A percentile compares a stretch with the other conserved stretches of the same genome.
Conservation (phyloP, 2,888 invertebrate species). For the Operophtera brumata region DNA sequence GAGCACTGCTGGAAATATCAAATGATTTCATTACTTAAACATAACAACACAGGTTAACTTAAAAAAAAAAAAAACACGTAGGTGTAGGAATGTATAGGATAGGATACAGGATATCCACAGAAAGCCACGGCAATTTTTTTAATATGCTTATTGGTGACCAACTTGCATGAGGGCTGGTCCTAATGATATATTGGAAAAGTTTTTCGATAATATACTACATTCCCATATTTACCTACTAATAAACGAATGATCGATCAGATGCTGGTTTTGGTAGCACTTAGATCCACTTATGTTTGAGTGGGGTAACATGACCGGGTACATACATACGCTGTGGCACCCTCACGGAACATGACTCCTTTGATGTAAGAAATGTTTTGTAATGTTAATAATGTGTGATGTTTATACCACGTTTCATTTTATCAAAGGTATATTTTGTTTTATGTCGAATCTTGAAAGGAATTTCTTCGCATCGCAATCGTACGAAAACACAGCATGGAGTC, state of each 20-base stretch:
- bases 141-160: too few species aligned
- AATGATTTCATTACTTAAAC: too few species aligned
- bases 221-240: slow-evolving; percentile 9
- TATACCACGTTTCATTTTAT: slow-evolving; percentile 24
- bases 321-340: not conserved
- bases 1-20: too few species aligned
- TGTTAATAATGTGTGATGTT: slow-evolving; percentile 39
- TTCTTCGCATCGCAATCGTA: too few species aligned
- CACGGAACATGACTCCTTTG: slow-evolving; percentile 33
- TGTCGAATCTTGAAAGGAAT: not conserved
- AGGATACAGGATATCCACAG: too few species aligned
- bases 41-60: too few species aligned
- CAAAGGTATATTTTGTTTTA: not conserved
- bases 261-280: slow-evolving; percentile 4
- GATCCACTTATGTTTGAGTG: slow-evolving; percentile 17
- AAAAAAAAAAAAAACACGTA: too few species aligned
- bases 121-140: too few species aligned
- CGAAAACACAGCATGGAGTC: too few species aligned
- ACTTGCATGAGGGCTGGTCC: too few species aligned
- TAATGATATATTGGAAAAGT: too few species aligned
- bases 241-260: slow-evolving; percentile 21
- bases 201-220: not conserved
- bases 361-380: slow-evolving; percentile 35
- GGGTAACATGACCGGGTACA: slow-evolving; percentile 11
- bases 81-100: too few species aligned